A percentile compares a stretch with the other conserved stretches of the same genome.
These are phyloP conservation scores for Grus americana DNA, from an alignment of 2,113 vertebrate species.

Conservation along the genomic window DNA sequence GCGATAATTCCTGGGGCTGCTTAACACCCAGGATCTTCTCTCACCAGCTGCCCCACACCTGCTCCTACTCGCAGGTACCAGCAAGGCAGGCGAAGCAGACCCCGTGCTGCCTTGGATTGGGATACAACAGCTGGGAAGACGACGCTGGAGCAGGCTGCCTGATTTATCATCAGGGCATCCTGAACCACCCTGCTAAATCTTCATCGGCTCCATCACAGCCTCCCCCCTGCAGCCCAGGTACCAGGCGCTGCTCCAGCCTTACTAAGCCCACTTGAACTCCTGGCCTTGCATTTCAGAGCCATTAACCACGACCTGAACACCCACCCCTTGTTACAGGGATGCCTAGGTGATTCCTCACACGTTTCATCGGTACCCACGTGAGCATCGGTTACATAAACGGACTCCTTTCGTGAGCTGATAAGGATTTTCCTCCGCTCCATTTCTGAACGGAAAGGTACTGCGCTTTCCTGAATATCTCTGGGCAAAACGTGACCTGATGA, in stretches of 20 bases:
- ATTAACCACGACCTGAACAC: not conserved
- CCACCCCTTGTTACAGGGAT: not conserved
- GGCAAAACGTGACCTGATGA: not conserved
- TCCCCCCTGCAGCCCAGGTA: not conserved
- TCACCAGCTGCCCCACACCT: not conserved
- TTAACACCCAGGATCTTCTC: not conserved
- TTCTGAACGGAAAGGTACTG: not conserved
- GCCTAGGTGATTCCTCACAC: not conserved
- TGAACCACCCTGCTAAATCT: not conserved
- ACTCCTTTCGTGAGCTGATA: not conserved
- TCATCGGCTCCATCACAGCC: not conserved
- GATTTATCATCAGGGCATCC: not conserved
- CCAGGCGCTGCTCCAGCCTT: not conserved
- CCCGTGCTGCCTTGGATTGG: not conserved
- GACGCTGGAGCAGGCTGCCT: not conserved
- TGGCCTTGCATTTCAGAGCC: not conserved
- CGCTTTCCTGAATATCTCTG: not conserved
- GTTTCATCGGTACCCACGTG: not conserved
- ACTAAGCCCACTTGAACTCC: not conserved
- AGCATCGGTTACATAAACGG: not conserved
- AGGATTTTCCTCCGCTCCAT: not conserved
- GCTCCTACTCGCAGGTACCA: not conserved
- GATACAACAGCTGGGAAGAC: not conserved
- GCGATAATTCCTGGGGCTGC: not conserved
- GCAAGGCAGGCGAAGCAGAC: not conserved